Base-by-base conservation (phyloP, 64 coral and sea anemone genomes). In the Exaiptasia diaphana region DNA sequence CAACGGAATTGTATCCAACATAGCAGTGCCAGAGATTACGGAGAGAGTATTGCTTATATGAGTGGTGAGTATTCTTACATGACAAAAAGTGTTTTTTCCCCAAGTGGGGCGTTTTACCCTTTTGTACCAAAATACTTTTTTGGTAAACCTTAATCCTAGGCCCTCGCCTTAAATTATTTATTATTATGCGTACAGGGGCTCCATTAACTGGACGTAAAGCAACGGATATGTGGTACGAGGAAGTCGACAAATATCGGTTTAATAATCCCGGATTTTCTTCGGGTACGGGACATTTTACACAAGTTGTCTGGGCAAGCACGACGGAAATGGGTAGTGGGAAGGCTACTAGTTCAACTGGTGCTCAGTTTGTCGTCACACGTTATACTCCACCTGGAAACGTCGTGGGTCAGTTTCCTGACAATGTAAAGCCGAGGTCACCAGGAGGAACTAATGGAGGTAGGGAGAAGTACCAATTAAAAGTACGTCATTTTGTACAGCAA, bases 211-310 rank as follows among this genome's bases (percentile, higher is more conserved):
- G 91, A 25, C 81, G 79, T 33, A 82, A 77, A 41, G 91, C 87
- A 0, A 89, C 86, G 28, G 91, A 94, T 39, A 94, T 94, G 91
- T 94, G 91, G 91, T 94, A 94, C 52, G 91, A 89, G 14, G 91
- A 94, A 33, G 81, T 73, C 29, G 91, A 94, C 74, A 94, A 89
- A 70, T 94, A 94, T 64, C 74, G 86, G 4, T 85, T 41, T 25
- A 60, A 67, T 8, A 94, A 83, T 38, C 91, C 91, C 10, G 91
- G 91, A 3, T 94, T 94, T 13, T 85, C 91, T 41, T 72, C 80
- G 2, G 37, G 44, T 33, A 89, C 91, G 24, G 91, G 91, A 5
- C 91, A 94, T 75, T 94, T 94, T 52, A 89, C 91, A 0, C 91
- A 94, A 78, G 85, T 94, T 20, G 91, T 94, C 2, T 94, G 91